Percentiles rank a stretch among this genome's conserved stretches.
Conservation (phyloP, 2,888 invertebrate species). For the Byasa hedistus region DNA sequence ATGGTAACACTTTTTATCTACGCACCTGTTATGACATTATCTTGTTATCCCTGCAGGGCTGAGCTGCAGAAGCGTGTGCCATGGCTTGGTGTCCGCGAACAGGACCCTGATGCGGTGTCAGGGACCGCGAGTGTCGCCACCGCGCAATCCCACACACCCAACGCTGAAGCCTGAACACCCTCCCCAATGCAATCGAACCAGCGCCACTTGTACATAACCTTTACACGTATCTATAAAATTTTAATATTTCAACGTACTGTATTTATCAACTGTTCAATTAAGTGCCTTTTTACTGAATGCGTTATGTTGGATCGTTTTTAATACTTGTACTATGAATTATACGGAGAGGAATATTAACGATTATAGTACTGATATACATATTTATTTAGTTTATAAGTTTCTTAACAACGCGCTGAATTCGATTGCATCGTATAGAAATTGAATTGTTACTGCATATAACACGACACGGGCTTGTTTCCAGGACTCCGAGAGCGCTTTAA, state of each 20-base stretch:
- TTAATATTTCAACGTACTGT: constrained; percentile 1
- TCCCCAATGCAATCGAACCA: constrained; percentile 24
- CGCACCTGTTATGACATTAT: neutral
- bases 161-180: constrained; percentile 50
- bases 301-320: constrained; percentile 12
- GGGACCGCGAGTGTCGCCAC: constrained; percentile 73
- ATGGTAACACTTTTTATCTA: neutral
- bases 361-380: constrained; percentile 17
- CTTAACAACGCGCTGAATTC: constrained; percentile 4
- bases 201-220: constrained; percentile 26
- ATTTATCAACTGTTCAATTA: constrained; percentile 10
- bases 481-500: constrained; percentile 23
- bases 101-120: constrained; percentile 79
- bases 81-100: constrained; percentile 86
- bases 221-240: constrained; percentile 22
- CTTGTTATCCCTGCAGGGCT: constrained; percentile 66
- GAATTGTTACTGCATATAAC: neutral
- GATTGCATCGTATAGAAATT: constrained; percentile 20
- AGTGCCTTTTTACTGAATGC: constrained; percentile 14
- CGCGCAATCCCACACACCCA: constrained; percentile 46
- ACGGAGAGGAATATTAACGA: constrained; percentile 25
- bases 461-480: constrained; percentile 15
- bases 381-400: constrained; percentile 27
- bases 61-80: constrained; percentile 90
- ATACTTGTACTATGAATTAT: constrained; percentile 27